Evolutionary conservation across 1,140 invertebrate species (phyloP), one percentile per base, ranked within the genome.

Genomic region (Ostrea edulis): DNA sequence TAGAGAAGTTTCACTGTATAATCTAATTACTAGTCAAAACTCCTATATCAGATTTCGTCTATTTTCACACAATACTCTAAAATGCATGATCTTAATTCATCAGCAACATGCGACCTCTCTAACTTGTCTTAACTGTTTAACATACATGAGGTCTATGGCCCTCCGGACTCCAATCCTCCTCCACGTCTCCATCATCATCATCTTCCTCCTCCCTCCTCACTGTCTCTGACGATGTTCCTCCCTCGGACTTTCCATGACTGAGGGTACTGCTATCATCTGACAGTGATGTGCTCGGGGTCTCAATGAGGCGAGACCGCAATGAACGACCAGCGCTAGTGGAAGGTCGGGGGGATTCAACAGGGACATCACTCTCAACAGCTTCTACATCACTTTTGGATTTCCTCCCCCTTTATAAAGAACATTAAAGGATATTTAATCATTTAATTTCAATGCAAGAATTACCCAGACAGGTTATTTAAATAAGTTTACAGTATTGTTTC

Each of bases 161-260:
- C 17, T 25, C 82, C 12, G n/a, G 52, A 22, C 82, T 83, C 17
- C 22, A 83, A 3, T 54, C 35, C 29, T n/a, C 82, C 29, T 53
- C 82, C 20, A 51, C 44, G 1, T 53, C 81, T n/a, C 51, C 65
- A 44, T 88, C 85, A n/a, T 87, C 89, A 9, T 87, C 86, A n/a
- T 90, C 87, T 20, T 91, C 92, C 77, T 89, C 89, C 68, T 55
- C 17, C n/a, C 9, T n/a, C 29, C 54, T 35, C 20, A 54, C 54
- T 62, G 22, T 54, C 54, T 85, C 53, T 20, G 29, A 20, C 11
- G 25, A 17, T 29, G 83, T 25, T 11, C 54, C 53, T 35, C 53
- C 29, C 54, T 58, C 53, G 8, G 20, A 11, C 54, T 85, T 85
- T 7, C 52, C 29, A 29, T 85, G 51, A 20, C 14, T 62, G 20